These are phyloP conservation scores for Penaeus monodon DNA, from an alignment of 2,888 invertebrate species.

Conservation along the genomic window DNA sequence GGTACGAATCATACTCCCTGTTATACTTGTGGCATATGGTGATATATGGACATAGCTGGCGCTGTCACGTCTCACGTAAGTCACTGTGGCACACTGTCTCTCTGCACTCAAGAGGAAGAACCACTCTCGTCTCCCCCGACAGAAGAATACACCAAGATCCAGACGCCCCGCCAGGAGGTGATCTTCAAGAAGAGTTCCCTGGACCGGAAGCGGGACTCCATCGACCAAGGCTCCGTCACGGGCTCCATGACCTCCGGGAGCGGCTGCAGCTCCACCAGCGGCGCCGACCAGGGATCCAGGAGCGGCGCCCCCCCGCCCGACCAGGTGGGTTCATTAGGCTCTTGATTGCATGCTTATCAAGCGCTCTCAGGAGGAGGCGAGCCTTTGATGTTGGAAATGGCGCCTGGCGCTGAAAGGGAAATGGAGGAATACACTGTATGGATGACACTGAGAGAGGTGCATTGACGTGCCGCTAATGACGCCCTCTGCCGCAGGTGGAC, in stretches of 20 bases:
- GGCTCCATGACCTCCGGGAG: conserved; percentile 40
- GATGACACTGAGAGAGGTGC: too few relatives aligned
- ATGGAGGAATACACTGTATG: too few relatives aligned
- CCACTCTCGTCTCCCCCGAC: conserved; percentile 66
- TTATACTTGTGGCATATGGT: neutral
- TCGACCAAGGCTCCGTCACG: conserved; percentile 53
- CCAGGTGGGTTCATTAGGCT: conserved; percentile 23
- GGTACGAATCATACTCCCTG: too few relatives aligned
- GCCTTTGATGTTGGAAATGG: neutral
- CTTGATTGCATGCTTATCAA: neutral
- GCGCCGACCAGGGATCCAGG: conserved; percentile 6
- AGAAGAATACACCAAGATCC: conserved; percentile 80
- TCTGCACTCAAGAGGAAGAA: too few relatives aligned
- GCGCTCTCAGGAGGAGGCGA: conserved; percentile 8
- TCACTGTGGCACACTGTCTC: too few relatives aligned
- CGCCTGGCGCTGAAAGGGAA: too few relatives aligned
- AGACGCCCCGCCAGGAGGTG: conserved; percentile 79
- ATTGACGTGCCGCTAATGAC: too few relatives aligned
- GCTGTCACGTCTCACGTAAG: too few relatives aligned
- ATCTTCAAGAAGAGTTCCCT: conserved; percentile 80
- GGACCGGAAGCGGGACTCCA: conserved; percentile 53
- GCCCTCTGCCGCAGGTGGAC: conserved; percentile 18
- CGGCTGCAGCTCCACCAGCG: conserved; percentile 29
- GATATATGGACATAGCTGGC: too few relatives aligned
- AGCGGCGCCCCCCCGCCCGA: conserved; percentile 22